These are phyloP conservation scores for Cyclura pinguis DNA, from an alignment of 2,797 vertebrate species.

Conservation along the genomic window DNA sequence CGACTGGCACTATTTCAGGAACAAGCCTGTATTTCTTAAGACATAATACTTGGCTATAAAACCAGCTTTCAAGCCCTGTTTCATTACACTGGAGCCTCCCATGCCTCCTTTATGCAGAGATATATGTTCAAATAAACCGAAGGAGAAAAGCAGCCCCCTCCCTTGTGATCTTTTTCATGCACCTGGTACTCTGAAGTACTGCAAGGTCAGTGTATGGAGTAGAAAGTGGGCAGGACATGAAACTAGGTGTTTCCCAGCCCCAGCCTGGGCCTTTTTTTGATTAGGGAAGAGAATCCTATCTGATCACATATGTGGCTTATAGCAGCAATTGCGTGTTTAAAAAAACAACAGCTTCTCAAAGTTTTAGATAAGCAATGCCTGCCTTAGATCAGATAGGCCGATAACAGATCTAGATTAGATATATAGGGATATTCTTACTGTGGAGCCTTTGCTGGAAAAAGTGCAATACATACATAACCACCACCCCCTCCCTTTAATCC, in stretches of 20 bases:
- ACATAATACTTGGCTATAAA: neutral
- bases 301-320: neutral
- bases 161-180: neutral
- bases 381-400: neutral
- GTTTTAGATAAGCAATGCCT: neutral
- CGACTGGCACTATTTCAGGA: neutral
- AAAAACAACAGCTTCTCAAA: neutral
- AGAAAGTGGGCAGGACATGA: neutral
- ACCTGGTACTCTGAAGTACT: neutral
- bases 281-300: neutral
- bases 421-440: neutral
- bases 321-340: neutral
- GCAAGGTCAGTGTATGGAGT: too few relatives aligned
- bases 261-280: neutral
- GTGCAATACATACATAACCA: constrained; percentile 9
- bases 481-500: neutral
- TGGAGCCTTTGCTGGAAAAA: neutral
- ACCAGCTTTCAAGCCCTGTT: constrained; percentile 2
- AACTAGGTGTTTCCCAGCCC: neutral
- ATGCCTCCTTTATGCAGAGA: constrained; percentile 29
- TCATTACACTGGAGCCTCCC: neutral
- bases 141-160: neutral
- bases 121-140: constrained; percentile 16
- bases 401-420: neutral
- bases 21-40: neutral